Evolutionary conservation across 2,113 vertebrate species (phyloP).

Genomic region (Syngnathus scovelli): DNA sequence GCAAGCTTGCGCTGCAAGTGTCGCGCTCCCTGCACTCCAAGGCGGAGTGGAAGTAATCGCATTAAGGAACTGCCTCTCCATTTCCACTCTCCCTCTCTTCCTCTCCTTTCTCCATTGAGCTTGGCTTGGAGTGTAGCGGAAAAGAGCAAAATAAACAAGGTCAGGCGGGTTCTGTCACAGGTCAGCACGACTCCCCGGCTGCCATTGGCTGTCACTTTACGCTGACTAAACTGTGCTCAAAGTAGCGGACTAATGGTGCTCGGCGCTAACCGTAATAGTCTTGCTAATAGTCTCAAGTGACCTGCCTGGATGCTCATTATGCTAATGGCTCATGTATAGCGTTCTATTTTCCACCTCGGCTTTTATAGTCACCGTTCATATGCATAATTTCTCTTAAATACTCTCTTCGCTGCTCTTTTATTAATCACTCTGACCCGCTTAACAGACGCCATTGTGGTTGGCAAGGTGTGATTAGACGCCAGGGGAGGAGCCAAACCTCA

Average conservation of each 20-base stretch:
- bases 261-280: constrained; percentile 52
- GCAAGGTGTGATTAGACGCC: not conserved
- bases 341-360: constrained; percentile 18
- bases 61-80: constrained; percentile 34
- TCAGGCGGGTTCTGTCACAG: constrained; percentile 8
- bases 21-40: constrained; percentile 42
- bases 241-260: constrained; percentile 52
- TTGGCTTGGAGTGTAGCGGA: constrained; percentile 23
- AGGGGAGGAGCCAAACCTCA: not conserved
- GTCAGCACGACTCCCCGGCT: constrained; percentile 6
- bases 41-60: constrained; percentile 41
- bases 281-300: constrained; percentile 52
- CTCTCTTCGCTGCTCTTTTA: constrained; percentile 1
- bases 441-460: constrained; percentile 4
- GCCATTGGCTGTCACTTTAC: constrained; percentile 27
- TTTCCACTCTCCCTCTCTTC: not conserved
- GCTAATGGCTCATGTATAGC: constrained; percentile 44
- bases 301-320: constrained; percentile 50
- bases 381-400: constrained; percentile 20
- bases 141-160: constrained; percentile 38
- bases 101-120: constrained; percentile 26
- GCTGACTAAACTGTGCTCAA: constrained; percentile 37
- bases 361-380: constrained; percentile 23
- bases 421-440: constrained; percentile 7
- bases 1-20: constrained; percentile 24